Evolutionary conservation across 2,888 invertebrate genomes (phyloP).

Genomic region (Augochlorella aurata): DNA sequence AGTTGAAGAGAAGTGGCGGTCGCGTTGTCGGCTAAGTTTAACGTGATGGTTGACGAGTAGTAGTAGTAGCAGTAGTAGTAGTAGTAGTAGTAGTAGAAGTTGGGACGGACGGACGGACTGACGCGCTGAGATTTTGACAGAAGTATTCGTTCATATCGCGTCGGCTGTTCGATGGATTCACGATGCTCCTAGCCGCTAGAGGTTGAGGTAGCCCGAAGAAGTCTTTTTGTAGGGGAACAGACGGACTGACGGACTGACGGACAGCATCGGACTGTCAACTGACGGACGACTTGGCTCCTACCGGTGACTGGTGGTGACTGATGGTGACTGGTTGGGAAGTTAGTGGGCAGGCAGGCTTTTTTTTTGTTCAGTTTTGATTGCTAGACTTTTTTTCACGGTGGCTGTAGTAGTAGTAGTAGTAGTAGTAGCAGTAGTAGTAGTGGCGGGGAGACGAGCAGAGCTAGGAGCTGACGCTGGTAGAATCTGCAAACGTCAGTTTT

Average conservation of each 20-base stretch:
- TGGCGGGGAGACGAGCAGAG: constrained; percentile 82
- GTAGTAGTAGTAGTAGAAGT: constrained; percentile 72
- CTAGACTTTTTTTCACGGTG: constrained; percentile 80
- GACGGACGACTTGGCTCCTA: constrained; percentile 76
- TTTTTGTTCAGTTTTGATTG: constrained; percentile 78
- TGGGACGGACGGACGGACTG: constrained; percentile 77
- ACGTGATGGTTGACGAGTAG: constrained; percentile 78
- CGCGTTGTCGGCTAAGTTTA: constrained; percentile 77
- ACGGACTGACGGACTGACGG: constrained; percentile 72
- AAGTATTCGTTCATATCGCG: constrained; percentile 77
- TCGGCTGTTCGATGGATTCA: constrained; percentile 75
- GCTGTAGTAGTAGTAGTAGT: constrained; percentile 76
- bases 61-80: constrained; percentile 69
- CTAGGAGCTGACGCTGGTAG: constrained; percentile 81
- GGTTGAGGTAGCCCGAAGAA: constrained; percentile 77
- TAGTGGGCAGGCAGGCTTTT: constrained; percentile 81
- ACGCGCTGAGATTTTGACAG: constrained; percentile 77
- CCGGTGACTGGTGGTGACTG: constrained; percentile 81
- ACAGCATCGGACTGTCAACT: constrained; percentile 77
- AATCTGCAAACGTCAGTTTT: constrained; percentile 82
- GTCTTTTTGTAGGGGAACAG: constrained; percentile 76
- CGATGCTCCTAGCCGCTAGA: constrained; percentile 78
- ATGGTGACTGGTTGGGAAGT: constrained; percentile 82
- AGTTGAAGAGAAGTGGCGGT: constrained; percentile 80
- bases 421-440: constrained; percentile 76